Conservation (phyloP, 1,140 invertebrate genomes). For the Brachionus asplanchnoidis region DNA sequence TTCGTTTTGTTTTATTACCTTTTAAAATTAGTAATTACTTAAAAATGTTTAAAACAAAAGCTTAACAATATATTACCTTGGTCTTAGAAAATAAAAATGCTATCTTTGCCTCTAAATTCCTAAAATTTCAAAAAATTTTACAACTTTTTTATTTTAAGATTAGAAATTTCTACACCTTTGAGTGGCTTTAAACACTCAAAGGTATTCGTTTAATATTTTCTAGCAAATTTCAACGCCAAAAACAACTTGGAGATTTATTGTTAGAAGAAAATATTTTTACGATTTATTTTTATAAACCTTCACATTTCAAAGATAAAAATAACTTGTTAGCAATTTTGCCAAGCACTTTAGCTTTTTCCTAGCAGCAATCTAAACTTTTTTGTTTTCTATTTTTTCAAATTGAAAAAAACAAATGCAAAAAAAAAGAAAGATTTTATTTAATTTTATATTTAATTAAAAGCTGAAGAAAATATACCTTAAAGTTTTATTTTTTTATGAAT, state of each 20-base stretch:
- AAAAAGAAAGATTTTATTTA: background rate
- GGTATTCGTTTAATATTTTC: background rate
- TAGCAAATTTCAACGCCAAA: background rate
- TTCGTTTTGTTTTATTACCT: slow-evolving; percentile 16
- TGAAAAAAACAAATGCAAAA: background rate
- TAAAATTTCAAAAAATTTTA: background rate
- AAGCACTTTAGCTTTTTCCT: background rate
- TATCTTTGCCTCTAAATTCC: background rate
- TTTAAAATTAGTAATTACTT: slow-evolving; percentile 30
- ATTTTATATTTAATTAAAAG: background rate
- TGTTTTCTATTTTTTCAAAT: background rate
- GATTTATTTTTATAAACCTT: background rate
- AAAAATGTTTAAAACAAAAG: slow-evolving; percentile 16
- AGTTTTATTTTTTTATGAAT: background rate
- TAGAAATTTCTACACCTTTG: background rate
- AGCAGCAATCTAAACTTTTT: background rate
- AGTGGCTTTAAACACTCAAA: background rate
- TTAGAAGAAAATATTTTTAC: background rate
- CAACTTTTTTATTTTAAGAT: slow-evolving; percentile 7
- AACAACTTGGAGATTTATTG: background rate
- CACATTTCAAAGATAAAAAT: background rate
- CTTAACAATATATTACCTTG: background rate
- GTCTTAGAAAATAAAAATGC: slow-evolving; percentile 20
- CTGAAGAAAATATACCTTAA: background rate
- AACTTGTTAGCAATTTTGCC: background rate